Evolutionary conservation across 2,888 invertebrate genomes (phyloP), one percentile per base, ranked within the genome.

Genomic region (Synergus umbraculus): DNA sequence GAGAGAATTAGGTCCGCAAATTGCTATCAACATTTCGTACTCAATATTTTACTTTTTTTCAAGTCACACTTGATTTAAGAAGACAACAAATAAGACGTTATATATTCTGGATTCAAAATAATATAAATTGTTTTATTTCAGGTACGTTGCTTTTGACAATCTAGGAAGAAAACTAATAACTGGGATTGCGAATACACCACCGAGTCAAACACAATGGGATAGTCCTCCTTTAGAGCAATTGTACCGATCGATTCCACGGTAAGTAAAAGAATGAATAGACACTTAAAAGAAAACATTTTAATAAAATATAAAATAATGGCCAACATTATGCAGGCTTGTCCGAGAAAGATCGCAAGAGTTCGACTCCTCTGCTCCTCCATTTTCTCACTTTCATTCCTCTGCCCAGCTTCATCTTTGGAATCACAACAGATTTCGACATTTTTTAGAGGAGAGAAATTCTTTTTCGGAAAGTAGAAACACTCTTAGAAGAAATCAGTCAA

Each of bases 81-180:
- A 15, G 18, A 15, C 10, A 9, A 0, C 43, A 37, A 10, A 8
- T 29, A 15, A 37, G 5, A 37, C 37, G 4, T 37, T 37, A 37
- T 37, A 37, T 44, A 37, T 43, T 3, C 12, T 4, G 18, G 7
- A 49, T 22, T 49, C 7, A 43, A 78, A 37, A 65, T 22, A 54
- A 67, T 65, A 41, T 63, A 15, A 41, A 67, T 13, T 49, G 60
- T 65, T 83, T 60, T 86, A 83, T 93, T 93, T 76, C 92, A 96
- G 97, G 89, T 97, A 96, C 93, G 96, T 97, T 65, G 95, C 96
- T 49, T 97, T 97, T 92, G 97, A 97, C 92, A 95, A 95, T 66
- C 93, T 96, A 78, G 97, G 97, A 9, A 95, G 95, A 87, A 96
- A 96, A 92, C 92, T 97, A 64, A 97, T 97, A 88, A 97, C 97